Base-by-base conservation (phyloP, 1,140 invertebrate genomes). In the Homarus americanus region DNA sequence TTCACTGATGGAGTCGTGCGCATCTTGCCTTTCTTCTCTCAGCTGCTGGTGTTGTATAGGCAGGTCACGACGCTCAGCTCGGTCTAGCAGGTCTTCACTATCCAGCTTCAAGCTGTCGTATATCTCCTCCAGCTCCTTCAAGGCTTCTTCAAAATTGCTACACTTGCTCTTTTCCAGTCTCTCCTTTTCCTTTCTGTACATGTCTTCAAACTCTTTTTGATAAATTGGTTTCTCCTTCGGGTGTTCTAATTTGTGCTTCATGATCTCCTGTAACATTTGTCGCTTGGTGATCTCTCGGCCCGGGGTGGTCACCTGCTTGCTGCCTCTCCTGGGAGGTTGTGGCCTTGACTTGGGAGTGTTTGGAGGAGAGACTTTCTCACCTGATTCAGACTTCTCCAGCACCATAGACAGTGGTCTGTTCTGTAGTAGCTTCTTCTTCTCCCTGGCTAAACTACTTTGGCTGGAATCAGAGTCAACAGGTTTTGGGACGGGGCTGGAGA, bases 41-140 rank as follows among this genome's bases (percentile, higher is more conserved):
- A 93, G 76, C 88, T 93, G 87, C 90, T 95, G 95, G 83, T 94
- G 93, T 4, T 91, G 76, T 32, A 95, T 95, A 92, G 96, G 96
- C 93, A 97, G 95, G 93, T 97, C 97, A 75, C 97, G 94, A 44
- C 96, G 95, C 93, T 98, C 96, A 4, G 97, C 96, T 93, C 96
- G 94, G 92, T 98, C 97, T 32, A 97, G 93, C 28, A 97, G 94
- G 94, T 97, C 97, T 93, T 97, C 97, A 93, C 98, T 97, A 1
- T 96, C 96, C 28, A 98, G 94, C 24, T 96, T 95, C 34, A 98
- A 94, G 92, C 96, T 97, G 28, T 85, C 86, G 94, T 98, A 98
- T 93, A 98, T 98, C 24, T 97, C 96, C 95, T 98, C 98, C 44
- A 98, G 94, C 94, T 98, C 98, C 92, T 96, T 96, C 10, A 98